These are phyloP conservation scores for Mus caroli DNA, from an alignment of 2,797 vertebrate species.

Conservation along the genomic window DNA sequence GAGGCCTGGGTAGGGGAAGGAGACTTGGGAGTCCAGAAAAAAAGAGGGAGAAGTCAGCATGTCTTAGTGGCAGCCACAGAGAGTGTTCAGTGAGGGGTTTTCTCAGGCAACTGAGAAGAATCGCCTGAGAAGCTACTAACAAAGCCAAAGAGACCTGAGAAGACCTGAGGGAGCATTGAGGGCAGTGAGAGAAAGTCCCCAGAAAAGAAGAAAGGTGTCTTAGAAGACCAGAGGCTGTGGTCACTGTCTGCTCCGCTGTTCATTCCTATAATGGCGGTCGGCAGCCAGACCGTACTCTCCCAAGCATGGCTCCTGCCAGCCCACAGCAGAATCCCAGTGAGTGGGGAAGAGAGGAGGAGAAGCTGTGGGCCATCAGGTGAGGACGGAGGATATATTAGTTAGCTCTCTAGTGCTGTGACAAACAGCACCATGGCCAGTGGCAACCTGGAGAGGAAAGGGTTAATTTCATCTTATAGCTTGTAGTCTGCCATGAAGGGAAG, in stretches of 20 bases:
- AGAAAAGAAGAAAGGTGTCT: not conserved
- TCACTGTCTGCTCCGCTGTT: not conserved
- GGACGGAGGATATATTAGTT: not conserved
- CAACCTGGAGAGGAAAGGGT: not conserved
- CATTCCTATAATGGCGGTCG: not conserved
- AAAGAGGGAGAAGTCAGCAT: not conserved
- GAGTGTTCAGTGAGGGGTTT: not conserved
- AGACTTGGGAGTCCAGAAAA: not conserved
- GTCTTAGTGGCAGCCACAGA: not conserved
- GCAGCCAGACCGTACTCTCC: not conserved
- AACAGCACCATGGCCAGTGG: not conserved
- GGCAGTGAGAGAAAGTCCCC: not conserved
- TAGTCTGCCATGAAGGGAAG: not conserved
- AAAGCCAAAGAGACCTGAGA: not conserved
- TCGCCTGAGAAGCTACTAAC: not conserved
- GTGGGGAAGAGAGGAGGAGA: not conserved
- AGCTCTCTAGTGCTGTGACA: not conserved
- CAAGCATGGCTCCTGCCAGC: not conserved
- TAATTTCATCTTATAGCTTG: not conserved
- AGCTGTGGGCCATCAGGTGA: not conserved
- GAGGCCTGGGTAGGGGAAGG: not conserved
- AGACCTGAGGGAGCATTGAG: not conserved
- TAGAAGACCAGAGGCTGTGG: rapidly evolving
- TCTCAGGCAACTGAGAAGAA: not conserved
- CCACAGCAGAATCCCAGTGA: not conserved